Evolutionary conservation across 1,140 invertebrate species (phyloP), one percentile per base, ranked within the genome.

Genomic region (Spodoptera frugiperda): DNA sequence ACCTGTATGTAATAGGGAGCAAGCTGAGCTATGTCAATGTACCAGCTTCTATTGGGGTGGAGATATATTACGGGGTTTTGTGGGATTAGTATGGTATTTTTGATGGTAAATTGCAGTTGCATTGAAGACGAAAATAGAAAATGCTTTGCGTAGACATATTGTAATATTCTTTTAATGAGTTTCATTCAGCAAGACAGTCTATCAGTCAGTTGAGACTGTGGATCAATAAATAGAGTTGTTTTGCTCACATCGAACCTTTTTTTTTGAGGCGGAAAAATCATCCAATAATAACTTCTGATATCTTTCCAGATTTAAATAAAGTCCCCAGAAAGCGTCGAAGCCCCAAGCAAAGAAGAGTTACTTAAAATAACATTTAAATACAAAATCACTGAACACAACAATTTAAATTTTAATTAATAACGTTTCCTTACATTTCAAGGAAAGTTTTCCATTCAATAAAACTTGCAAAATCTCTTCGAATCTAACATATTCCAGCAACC

Each of bases 361-460:
- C 14, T 49, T 49, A 4, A 49, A 67, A 46, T 48, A 6, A 17
- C 17, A 25, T 48, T 67, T 12, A 46, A n/a, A 11, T 6, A 21
- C 11, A 49, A 21, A 53, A 30, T 30, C n/a, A 53, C 14, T 25
- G 33, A 12, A 1, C 15, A 17, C 30, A 8, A 11, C 15, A 54
- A 33, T 54, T 54, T 70, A 54, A 51, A 77, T 78, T 78, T 77
- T 82, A 79, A 77, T 81, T 81, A 77, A 77, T 78, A 79, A 80
- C 61, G 76, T 70, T 84, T 77, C 67, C 78, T 39, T 12, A 59
- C 63, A 73, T 78, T 80, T 72, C 61, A 78, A 78, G 76, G 72
- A 67, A 86, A 86, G 77, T 82, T 84, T 81, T 68, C 76, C 77
- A 71, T 80, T 80, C 76, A 76, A 78, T 80, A 79, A 79, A 80